Percentiles rank a stretch among this genome's conserved stretches.
These are phyloP conservation scores for Heterotis niloticus DNA, from an alignment of 2,113 vertebrate species.

Conservation along the genomic window DNA sequence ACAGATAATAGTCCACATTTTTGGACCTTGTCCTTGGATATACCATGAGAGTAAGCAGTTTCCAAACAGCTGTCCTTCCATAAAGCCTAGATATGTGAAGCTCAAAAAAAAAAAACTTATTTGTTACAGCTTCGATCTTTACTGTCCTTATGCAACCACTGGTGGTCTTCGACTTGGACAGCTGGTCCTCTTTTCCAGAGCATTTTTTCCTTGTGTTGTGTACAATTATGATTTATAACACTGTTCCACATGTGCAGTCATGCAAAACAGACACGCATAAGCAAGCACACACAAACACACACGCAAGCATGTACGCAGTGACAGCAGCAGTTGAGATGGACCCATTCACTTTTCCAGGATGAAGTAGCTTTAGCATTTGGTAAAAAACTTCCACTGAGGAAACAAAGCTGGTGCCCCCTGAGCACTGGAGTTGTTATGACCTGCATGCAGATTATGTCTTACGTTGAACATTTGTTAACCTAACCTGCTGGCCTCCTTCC, in stretches of 20 bases:
- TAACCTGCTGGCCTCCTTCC: constrained; percentile 37
- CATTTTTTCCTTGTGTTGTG: too few relatives aligned
- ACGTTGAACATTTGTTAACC: too few relatives aligned
- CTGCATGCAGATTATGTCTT: background rate
- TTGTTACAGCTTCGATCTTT: too few relatives aligned
- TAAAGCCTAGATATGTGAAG: too few relatives aligned
- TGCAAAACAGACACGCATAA: background rate
- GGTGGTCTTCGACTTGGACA: too few relatives aligned
- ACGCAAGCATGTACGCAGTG: background rate
- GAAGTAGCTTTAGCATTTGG: background rate
- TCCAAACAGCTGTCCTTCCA: too few relatives aligned
- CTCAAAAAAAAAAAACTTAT: too few relatives aligned
- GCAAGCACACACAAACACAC: background rate
- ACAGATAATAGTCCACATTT: too few relatives aligned
- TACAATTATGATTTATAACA: background rate
- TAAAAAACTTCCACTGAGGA: background rate
- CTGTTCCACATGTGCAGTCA: background rate
- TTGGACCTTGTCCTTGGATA: too few relatives aligned
- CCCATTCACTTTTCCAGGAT: background rate
- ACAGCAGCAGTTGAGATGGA: background rate
- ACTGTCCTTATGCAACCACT: too few relatives aligned
- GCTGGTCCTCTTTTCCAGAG: background rate
- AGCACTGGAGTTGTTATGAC: background rate
- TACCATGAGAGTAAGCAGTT: too few relatives aligned
- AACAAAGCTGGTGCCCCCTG: background rate